phyloP scores from a whole-genome alignment of 1,140 invertebrate species.

The Drosophila kohkoa region DNA sequence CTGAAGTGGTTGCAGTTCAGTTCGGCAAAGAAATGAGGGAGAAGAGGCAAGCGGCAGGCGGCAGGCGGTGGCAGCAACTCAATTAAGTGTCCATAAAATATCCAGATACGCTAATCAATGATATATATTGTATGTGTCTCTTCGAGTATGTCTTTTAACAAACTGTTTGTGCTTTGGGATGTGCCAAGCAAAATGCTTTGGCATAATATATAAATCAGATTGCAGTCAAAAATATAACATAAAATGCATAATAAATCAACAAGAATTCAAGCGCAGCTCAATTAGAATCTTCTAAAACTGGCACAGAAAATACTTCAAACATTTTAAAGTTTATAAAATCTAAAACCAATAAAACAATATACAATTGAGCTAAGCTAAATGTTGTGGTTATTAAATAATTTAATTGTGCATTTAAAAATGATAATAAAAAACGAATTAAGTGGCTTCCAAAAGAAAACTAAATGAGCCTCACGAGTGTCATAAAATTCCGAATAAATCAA shows the following conservation, averaged over 20 bases:
- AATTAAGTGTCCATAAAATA: constrained; percentile 83
- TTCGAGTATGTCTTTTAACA: constrained; percentile 3
- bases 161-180: constrained; percentile 28
- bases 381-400: constrained; percentile 28
- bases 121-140: constrained; percentile 58
- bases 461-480: constrained; percentile 31
- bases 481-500: constrained; percentile 48
- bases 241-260: constrained; percentile 14
- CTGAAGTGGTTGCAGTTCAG: constrained; percentile 52
- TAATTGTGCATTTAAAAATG: constrained; percentile 28
- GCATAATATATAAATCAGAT: neutral
- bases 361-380: constrained; percentile 21
- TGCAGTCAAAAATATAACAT: neutral
- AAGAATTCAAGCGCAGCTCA: constrained; percentile 1
- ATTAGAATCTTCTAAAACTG: neutral
- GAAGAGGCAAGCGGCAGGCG: neutral
- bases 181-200: constrained; percentile 30
- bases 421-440: constrained; percentile 38
- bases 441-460: constrained; percentile 2
- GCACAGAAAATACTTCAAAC: constrained; percentile 4
- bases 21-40: neutral
- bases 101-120: constrained; percentile 81
- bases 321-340: neutral
- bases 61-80: constrained; percentile 58
- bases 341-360: constrained; percentile 21